Base-by-base conservation (phyloP, 2,888 invertebrate species). In the Venusia cambrica region DNA sequence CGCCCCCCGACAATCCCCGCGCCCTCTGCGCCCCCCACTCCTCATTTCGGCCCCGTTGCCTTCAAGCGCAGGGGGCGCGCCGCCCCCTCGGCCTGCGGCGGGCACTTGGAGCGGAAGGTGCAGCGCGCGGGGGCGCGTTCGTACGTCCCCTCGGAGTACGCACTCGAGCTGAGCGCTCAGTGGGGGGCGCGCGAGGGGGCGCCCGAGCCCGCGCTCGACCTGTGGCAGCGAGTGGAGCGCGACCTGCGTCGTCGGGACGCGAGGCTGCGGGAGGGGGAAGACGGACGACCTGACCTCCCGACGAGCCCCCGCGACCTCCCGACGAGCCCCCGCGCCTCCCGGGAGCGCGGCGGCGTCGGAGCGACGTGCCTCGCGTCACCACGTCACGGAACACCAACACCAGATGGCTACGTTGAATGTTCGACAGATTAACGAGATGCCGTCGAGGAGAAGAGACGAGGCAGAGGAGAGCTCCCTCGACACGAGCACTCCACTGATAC, bases 171-270 rank as follows among this genome's bases (percentile, higher is more conserved):
- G 11, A n/a, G 20, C 1, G 26, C 5, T 7, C 13, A 15, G 24
- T 35, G 18, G 28, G 18, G 22, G 18, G 15, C n/a, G 11, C 17
- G 22, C 27, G 36, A 9, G 18, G 9, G 10, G 11, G n/a, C 9
- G 13, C 17, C 2, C 4, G 3, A 2, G 11, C 18, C n/a, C n/a
- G 12, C 9, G n/a, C 15, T 1, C 6, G n/a, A n/a, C n/a, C 4
- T 18, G 3, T 24, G 18, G 19, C 12, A 16, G 12, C 7, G 11
- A n/a, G 15, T 34, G n/a, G 20, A 26, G 20, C 6, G n/a, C 2
- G 11, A 26, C 2, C 20, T 34, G 14, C 18, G 22, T 1, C 7
- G 10, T 2, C 5, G 4, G 15, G 33, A 26, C 15, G 13, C 1
- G 8, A 11, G 4, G 11, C 2, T 15, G 8, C 8, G 19, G 8